Evolutionary conservation across 2,888 invertebrate species (phyloP), one percentile per base, ranked within the genome.

Genomic region (Metellina segmentata): DNA sequence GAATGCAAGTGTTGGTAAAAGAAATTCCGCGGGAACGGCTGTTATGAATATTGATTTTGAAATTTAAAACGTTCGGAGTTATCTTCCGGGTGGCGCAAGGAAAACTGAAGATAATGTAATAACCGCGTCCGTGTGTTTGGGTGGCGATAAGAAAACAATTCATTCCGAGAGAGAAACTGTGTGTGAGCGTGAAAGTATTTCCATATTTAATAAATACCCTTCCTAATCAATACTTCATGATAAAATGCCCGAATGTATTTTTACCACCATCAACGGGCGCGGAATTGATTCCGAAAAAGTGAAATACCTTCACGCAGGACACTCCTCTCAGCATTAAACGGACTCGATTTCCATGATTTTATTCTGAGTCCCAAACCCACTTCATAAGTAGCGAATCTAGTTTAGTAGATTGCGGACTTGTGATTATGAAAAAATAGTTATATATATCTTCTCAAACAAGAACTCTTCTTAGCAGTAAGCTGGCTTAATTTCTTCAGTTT

Each of bases 1-100:
- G 61, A 85, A 81, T 74, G 85, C 48, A 81, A 81, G 82, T 89
- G 52, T 74, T 19, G 6, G 61, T 51, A 81, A 85, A 90, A 90
- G 90, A 90, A 90, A 85, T 81, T 79, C 81, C 51, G 61, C 61
- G 13, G 34, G 85, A 85, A 74, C 72, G 83, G 71, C 85, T 90
- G 81, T 85, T 90, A 90, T 90, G 90, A 90, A 90, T 90, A 90
- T 90, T 85, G 90, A 90, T 90, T 85, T 85, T 85, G 70, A 81
- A 85, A 90, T 79, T 85, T 79, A 72, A 85, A 90, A 81, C 69
- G 74, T 52, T 34, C 78, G 69, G 69, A 61, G 20, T 85, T 19
- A 79, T 88, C 81, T 81, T 75, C 19, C 9, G 20, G n/a, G 34
- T 34, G 34, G 53, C n/a, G 61, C 74, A 81, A 51, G 71, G 85